Evolutionary conservation across 2,888 invertebrate species (phyloP).

Genomic region (Leucoptera coffeella): DNA sequence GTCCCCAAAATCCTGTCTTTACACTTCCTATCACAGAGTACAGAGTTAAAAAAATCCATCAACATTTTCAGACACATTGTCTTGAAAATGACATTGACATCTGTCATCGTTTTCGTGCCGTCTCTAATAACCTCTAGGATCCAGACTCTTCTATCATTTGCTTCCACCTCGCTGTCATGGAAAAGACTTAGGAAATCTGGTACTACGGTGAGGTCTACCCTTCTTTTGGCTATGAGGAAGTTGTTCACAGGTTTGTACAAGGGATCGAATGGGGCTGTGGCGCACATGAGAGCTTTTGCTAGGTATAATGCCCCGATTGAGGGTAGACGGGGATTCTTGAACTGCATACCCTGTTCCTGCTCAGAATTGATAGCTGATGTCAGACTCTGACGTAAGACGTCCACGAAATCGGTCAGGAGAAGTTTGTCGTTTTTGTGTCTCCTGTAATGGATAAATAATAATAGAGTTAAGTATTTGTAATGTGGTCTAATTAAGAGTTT

Average conservation of each 20-base stretch:
- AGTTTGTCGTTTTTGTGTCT: conserved; percentile 58
- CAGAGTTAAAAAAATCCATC: conserved; percentile 62
- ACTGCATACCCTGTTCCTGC: conserved; percentile 9
- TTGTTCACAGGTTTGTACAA: conserved; percentile 74
- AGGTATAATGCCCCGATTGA: conserved; percentile 63
- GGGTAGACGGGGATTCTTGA: conserved; percentile 44
- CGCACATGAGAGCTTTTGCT: conserved; percentile 61
- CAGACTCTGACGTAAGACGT: conserved; percentile 60
- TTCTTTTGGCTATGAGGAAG: conserved; percentile 71
- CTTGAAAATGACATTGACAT: conserved; percentile 67
- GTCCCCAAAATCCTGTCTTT: conserved; percentile 63
- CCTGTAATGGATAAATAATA: conserved; percentile 16
- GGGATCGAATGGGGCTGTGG: conserved; percentile 67
- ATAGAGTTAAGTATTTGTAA: too few species aligned
- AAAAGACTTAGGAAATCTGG: conserved; percentile 85
- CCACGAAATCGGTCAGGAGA: conserved; percentile 63
- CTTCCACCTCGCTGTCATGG: conserved; percentile 69
- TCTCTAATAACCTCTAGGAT: conserved; percentile 70
- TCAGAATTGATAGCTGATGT: conserved; percentile 17
- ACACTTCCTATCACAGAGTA: conserved; percentile 54
- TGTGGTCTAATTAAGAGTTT: too few species aligned
- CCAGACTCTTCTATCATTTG: conserved; percentile 66
- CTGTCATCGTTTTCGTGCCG: conserved; percentile 68
- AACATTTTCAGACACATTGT: conserved; percentile 73
- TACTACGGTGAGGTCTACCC: conserved; percentile 69